phyloP scores from a whole-genome alignment of 1,140 invertebrate species.

The Melitaea cinxia region DNA sequence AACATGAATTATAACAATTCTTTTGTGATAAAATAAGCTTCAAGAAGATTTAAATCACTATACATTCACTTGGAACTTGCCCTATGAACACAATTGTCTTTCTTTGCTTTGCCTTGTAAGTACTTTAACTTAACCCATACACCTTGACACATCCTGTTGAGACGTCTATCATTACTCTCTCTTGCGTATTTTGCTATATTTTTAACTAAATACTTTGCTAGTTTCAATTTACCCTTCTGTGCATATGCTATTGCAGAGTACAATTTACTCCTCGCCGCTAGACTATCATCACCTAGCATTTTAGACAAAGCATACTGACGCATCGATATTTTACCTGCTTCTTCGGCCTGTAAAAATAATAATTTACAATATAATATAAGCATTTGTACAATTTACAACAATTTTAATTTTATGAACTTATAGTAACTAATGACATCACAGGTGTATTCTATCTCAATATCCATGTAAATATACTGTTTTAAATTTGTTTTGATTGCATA shows the following conservation, averaged over 20 bases:
- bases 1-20: slow-evolving; percentile 6
- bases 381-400: too few species aligned
- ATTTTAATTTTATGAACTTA: too few species aligned
- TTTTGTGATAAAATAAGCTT: background rate
- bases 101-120: slow-evolving; percentile 45
- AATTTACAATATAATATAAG: too few species aligned
- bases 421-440: too few species aligned
- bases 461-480: too few species aligned
- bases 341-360: slow-evolving; percentile 85
- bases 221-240: slow-evolving; percentile 87
- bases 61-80: background rate
- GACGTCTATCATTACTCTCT: slow-evolving; percentile 81
- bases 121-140: slow-evolving; percentile 92
- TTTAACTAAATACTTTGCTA: slow-evolving; percentile 86
- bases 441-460: too few species aligned
- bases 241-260: slow-evolving; percentile 94
- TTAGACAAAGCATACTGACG: slow-evolving; percentile 91
- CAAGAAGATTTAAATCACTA: background rate
- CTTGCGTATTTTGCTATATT: slow-evolving; percentile 84
- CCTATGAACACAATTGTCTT: slow-evolving; percentile 9
- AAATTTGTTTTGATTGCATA: too few species aligned
- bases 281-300: slow-evolving; percentile 89
- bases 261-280: slow-evolving; percentile 90
- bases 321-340: slow-evolving; percentile 93
- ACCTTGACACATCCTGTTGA: slow-evolving; percentile 91